Percentiles rank a stretch among this genome's conserved stretches.
These are phyloP conservation scores for Champsocephalus gunnari DNA, from an alignment of 2,797 vertebrate species.

Conservation along the genomic window DNA sequence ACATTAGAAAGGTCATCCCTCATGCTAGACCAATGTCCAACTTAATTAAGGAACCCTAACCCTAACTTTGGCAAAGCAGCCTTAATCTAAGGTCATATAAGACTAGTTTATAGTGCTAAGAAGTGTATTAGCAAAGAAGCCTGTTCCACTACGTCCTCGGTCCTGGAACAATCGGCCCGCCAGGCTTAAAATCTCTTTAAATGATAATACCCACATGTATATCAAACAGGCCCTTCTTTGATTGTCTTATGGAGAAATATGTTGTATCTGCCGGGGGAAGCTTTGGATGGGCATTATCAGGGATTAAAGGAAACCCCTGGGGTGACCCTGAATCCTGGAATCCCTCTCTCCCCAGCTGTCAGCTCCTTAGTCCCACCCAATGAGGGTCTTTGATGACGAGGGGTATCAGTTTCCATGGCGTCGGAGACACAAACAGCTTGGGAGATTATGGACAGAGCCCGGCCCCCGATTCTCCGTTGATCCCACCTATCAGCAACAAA, in stretches of 20 bases:
- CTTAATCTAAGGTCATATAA: neutral
- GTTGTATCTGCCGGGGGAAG: conserved; percentile 79
- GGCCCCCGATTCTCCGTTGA: conserved; percentile 77
- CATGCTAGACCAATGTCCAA: neutral
- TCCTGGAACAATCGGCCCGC: no score
- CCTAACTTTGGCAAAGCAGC: neutral
- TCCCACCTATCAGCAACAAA: conserved; percentile 85
- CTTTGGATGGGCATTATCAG: conserved; percentile 80
- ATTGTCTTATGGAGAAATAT: conserved; percentile 70
- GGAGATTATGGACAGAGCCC: conserved; percentile 81
- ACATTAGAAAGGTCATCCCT: neutral
- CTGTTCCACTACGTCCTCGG: no score
- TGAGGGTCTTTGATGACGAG: conserved; percentile 81
- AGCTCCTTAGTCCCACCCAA: conserved; percentile 79
- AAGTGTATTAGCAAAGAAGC: no score
- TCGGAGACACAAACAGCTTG: conserved; percentile 82
- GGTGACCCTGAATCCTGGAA: conserved; percentile 75
- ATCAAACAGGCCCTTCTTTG: conserved; percentile 44
- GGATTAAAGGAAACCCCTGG: conserved; percentile 79
- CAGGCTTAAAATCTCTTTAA: no score
- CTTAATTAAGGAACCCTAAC: neutral
- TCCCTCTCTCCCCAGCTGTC: conserved; percentile 83
- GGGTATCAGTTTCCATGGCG: conserved; percentile 86
- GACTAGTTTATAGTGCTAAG: no score
- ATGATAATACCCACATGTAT: neutral